Percentiles rank a stretch among this genome's conserved stretches.
phyloP scores from a whole-genome alignment of 2,113 vertebrate species.

The Oncorhynchus kisutch region DNA sequence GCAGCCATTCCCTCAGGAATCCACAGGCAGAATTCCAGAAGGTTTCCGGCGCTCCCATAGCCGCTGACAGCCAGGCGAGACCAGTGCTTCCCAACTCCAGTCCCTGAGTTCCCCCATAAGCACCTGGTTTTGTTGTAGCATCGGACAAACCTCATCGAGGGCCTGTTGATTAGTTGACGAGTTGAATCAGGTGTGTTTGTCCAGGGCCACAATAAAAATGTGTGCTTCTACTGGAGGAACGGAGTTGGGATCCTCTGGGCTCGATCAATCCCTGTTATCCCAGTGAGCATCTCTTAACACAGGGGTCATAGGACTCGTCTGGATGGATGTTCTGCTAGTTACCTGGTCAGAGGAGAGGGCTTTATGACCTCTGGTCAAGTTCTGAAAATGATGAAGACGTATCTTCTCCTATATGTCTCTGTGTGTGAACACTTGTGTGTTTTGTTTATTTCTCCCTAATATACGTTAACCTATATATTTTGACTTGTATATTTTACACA shows the following conservation, averaged over 20 bases:
- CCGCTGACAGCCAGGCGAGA: slow-evolving; percentile 39
- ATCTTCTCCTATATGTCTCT: background rate
- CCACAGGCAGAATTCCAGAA: slow-evolving; percentile 39
- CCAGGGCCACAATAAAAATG: too few species aligned
- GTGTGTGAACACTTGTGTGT: background rate
- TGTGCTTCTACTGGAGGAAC: too few species aligned
- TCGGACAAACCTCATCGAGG: too few species aligned
- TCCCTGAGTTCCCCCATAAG: too few species aligned
- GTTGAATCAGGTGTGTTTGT: too few species aligned
- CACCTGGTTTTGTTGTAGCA: too few species aligned
- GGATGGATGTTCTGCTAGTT: background rate
- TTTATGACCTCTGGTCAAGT: background rate
- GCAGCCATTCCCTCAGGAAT: slow-evolving; percentile 56
- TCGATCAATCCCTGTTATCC: slow-evolving; percentile 58
- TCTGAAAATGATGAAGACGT: background rate
- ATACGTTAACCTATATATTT: too few species aligned
- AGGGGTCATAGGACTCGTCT: slow-evolving; percentile 12
- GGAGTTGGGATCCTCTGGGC: too few species aligned
- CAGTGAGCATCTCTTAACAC: slow-evolving; percentile 39
- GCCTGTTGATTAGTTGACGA: too few species aligned
- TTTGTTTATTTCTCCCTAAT: too few species aligned
- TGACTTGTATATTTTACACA: too few species aligned
- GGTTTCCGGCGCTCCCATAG: slow-evolving; percentile 16
- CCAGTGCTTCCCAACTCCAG: slow-evolving; percentile 9
- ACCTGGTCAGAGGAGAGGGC: background rate